phyloP scores from a whole-genome alignment of 2,797 vertebrate genomes.

The Sebastes diploproa region DNA sequence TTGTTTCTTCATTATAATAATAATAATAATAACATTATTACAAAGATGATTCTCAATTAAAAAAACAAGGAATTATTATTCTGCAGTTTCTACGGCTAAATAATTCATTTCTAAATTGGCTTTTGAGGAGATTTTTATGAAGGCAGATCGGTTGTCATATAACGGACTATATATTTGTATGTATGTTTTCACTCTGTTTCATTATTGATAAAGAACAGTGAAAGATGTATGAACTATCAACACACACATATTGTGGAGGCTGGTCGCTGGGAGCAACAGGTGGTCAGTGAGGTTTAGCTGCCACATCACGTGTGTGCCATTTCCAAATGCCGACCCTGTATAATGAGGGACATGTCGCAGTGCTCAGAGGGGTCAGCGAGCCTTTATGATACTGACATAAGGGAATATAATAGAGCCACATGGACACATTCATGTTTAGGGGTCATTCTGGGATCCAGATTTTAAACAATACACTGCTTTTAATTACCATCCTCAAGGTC shows the following conservation, averaged over 20 bases:
- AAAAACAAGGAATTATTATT: background rate
- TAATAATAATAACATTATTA: background rate
- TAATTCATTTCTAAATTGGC: background rate
- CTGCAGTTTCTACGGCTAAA: background rate
- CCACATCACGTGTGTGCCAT: constrained; percentile 61
- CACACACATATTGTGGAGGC: constrained; percentile 16
- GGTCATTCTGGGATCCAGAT: background rate
- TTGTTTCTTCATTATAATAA: background rate
- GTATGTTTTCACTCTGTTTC: constrained; percentile 1
- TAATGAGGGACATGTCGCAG: constrained; percentile 46
- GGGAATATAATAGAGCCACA: background rate
- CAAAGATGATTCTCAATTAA: background rate
- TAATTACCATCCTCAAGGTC: background rate
- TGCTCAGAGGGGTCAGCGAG: constrained; percentile 43
- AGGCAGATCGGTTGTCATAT: background rate
- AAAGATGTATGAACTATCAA: constrained; percentile 41
- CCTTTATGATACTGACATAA: constrained; percentile 8
- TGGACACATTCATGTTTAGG: background rate
- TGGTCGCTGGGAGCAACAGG: constrained; percentile 61
- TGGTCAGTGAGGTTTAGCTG: constrained; percentile 59
- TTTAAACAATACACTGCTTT: background rate
- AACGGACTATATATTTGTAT: background rate
- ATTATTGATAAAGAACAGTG: constrained; percentile 44
- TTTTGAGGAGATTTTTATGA: background rate
- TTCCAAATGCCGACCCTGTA: constrained; percentile 62